Evolutionary conservation across 2,113 vertebrate species (phyloP).

Genomic region (Hassar affinis): DNA sequence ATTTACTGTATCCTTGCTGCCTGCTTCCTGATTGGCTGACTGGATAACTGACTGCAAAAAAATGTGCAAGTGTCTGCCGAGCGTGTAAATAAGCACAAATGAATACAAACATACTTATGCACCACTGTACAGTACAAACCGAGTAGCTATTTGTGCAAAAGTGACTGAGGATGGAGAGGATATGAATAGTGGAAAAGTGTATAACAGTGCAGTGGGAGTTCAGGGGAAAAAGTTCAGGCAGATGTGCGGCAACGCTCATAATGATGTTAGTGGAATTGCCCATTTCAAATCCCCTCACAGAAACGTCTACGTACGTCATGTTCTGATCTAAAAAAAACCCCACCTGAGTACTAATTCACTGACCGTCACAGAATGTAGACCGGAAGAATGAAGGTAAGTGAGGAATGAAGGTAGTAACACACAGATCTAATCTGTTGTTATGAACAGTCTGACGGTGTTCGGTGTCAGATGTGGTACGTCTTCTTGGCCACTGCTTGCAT

Average conservation of each 20-base stretch:
- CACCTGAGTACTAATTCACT: not conserved
- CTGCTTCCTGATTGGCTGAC: not conserved
- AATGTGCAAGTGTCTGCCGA: not conserved
- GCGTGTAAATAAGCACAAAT: not conserved
- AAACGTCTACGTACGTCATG: not conserved
- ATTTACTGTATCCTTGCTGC: no score
- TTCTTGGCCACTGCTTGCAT: not conserved
- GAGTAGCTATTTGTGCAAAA: not conserved
- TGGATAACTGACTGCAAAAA: not conserved
- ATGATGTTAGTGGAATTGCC: conserved; percentile 1
- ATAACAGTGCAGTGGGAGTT: not conserved
- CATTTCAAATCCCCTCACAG: not conserved
- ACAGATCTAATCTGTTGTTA: not conserved
- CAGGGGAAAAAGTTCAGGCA: not conserved
- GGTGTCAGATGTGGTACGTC: conserved; percentile 10
- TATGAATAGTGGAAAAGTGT: not conserved
- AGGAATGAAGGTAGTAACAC: not conserved
- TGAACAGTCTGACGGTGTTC: not conserved
- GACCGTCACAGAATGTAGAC: not conserved
- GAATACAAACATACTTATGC: not conserved
- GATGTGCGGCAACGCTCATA: not conserved
- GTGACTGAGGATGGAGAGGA: not conserved
- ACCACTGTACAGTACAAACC: not conserved
- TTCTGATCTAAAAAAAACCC: not conserved
- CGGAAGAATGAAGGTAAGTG: not conserved